Conservation (phyloP, 53 echinoderm and acorn worm genomes). For the Luidia sarsii region DNA sequence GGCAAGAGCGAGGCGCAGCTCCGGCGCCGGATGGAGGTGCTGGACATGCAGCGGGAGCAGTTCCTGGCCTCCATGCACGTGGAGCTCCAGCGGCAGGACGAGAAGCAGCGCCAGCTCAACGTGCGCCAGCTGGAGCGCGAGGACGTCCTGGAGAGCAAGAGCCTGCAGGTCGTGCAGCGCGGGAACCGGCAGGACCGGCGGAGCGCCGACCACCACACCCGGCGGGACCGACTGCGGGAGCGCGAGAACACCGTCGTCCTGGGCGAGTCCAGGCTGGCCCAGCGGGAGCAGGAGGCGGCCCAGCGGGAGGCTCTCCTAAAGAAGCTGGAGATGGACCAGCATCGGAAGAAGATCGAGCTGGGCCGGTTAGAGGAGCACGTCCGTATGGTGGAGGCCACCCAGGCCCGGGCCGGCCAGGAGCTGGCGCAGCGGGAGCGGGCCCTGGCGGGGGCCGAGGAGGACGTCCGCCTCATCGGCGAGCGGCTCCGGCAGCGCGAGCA, state of each 20-base stretch:
- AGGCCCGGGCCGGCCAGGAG: not conserved
- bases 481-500: constrained; percentile 38
- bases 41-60: constrained; percentile 52
- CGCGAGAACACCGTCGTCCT: constrained; percentile 60
- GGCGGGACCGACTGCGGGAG: constrained; percentile 52
- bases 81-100: constrained; percentile 51
- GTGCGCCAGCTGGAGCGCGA: constrained; percentile 39
- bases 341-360: constrained; percentile 36
- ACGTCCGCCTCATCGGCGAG: constrained; percentile 37
- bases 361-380: constrained; percentile 55
- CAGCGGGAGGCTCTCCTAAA: constrained; percentile 54
- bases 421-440: constrained; percentile 28
- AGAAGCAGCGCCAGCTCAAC: constrained; percentile 39
- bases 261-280: constrained; percentile 52
- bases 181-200: constrained; percentile 46
- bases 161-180: constrained; percentile 13
- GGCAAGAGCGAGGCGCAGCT: constrained; percentile 52
- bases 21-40: constrained; percentile 49
- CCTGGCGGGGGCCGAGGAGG: constrained; percentile 29
- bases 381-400: constrained; percentile 35
- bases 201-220: constrained; percentile 51
- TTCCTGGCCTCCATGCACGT: constrained; percentile 48
- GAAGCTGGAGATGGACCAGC: constrained; percentile 43
- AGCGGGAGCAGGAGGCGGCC: constrained; percentile 41
- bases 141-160: constrained; percentile 28